Base-by-base conservation (phyloP, 2,113 vertebrate species). In the Lonchura striata region DNA sequence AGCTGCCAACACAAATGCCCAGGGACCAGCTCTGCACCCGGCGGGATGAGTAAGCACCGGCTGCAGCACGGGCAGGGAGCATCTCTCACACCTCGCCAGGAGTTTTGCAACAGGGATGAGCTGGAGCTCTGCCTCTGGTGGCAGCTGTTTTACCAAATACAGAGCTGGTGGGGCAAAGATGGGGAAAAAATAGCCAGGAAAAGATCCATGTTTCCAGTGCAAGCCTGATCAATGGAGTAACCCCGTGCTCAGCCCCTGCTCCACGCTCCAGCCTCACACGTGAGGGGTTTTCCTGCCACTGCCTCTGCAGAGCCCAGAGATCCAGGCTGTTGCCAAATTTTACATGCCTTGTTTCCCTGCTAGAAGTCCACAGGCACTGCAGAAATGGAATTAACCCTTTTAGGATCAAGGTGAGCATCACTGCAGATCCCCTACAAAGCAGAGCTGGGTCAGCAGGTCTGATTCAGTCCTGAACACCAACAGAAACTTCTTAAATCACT, bases 1-100 rank as follows among this genome's bases (percentile, higher is more conserved):
- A 25, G 44, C 50, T 95, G 94, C 96, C 96, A 97, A 95, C 82
- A 75, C 69, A 93, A 95, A 96, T 94, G 93, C 95, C 87, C 86
- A 95, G 59, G 47, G 82, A 93, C 82, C 76, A 78, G 23, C 69
- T 88, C 56, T 78, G 66, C 88, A 17, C 68, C 64, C 75, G 11
- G 30, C 22, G 79, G 82, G 75, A 56, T 96, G 92, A 96, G 90
- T 80, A 94, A 96, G 92, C 87, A 80, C 10, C 20, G 47, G n/a
- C 79, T 86, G 71, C 68, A 78, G 93, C 79, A 49, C 7, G 42
- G 65, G 66, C n/a, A 30, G 69, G 68, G 80, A 90, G 85, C 90
- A 94, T 46, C 92, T 93, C 54, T 85, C 57, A 68, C 68, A 42
- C 22, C 39, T 78, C 39, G 35, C n/a, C 37, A 13, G 42, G 37